These are phyloP conservation scores for Puntigrus tetrazona DNA, from an alignment of 2,113 vertebrate genomes.

Conservation along the genomic window DNA sequence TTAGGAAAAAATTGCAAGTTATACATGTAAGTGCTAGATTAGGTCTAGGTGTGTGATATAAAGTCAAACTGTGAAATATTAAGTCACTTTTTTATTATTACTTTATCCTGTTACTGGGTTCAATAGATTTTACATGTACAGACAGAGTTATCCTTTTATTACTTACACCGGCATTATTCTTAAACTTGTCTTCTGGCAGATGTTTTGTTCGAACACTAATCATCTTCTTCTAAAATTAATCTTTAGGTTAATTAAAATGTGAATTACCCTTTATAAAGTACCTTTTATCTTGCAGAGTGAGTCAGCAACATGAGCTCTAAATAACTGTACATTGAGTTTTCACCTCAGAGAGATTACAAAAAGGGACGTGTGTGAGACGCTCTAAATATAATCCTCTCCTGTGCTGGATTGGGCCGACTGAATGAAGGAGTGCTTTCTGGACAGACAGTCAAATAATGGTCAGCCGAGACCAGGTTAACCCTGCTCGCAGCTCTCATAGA, in stretches of 20 bases:
- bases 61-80: not conserved
- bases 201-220: not conserved
- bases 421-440: slow-evolving; percentile 26
- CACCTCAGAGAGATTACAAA: slow-evolving; percentile 21
- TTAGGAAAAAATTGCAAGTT: not conserved
- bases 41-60: not conserved
- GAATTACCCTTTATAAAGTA: not conserved
- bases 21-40: not conserved
- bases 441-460: slow-evolving; percentile 25
- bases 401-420: not conserved
- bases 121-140: not conserved
- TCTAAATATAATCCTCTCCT: slow-evolving; percentile 23
- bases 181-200: not conserved
- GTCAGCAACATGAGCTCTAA: not conserved
- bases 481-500: slow-evolving; percentile 28
- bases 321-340: slow-evolving; percentile 15
- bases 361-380: slow-evolving; percentile 1
- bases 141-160: not conserved
- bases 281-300: not conserved
- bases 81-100: not conserved
- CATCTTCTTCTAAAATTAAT: not conserved
- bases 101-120: not conserved
- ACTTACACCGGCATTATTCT: not conserved
- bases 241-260: slow-evolving; percentile 12
- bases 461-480: not conserved